phyloP scores from a whole-genome alignment of 1,140 invertebrate species.

The Colletes latitarsis region DNA sequence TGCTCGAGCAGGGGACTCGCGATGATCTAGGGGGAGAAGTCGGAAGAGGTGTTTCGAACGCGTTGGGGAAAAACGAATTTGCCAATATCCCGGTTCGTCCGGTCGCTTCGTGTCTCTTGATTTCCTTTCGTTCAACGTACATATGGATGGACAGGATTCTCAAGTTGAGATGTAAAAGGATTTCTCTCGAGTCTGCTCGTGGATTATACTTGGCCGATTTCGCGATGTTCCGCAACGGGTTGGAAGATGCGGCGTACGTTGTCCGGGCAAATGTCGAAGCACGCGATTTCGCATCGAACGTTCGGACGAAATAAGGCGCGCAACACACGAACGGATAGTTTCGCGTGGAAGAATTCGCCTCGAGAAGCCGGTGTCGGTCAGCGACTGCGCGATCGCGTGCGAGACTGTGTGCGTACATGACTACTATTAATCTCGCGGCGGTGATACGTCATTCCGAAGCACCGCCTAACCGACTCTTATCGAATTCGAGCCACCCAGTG shows the following conservation, averaged over 20 bases:
- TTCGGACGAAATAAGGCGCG: constrained; percentile 3
- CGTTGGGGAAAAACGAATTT: constrained; percentile 26
- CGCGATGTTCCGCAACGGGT: constrained; percentile 6
- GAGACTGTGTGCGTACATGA: constrained; percentile 33
- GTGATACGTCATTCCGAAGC: constrained; percentile 53
- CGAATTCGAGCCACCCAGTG: constrained; percentile 53
- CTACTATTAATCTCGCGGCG: constrained; percentile 55
- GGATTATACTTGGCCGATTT: no score
- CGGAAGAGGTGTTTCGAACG: constrained; percentile 17
- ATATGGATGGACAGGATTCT: no score
- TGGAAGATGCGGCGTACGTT: not conserved
- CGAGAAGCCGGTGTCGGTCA: constrained; percentile 26
- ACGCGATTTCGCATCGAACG: constrained; percentile 8
- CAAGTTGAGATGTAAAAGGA: no score
- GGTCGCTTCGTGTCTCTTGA: no score
- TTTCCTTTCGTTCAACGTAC: no score
- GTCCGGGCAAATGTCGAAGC: not conserved
- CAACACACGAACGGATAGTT: constrained; percentile 23
- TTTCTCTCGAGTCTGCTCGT: no score
- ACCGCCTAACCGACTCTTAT: constrained; percentile 55
- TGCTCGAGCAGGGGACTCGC: constrained; percentile 47
- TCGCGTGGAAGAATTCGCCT: constrained; percentile 58
- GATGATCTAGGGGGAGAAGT: constrained; percentile 20
- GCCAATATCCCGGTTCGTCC: constrained; percentile 31
- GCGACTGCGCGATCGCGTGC: constrained; percentile 22